These are phyloP conservation scores for Notarius lentiginosus DNA, from an alignment of 2,113 vertebrate species.

Conservation along the genomic window DNA sequence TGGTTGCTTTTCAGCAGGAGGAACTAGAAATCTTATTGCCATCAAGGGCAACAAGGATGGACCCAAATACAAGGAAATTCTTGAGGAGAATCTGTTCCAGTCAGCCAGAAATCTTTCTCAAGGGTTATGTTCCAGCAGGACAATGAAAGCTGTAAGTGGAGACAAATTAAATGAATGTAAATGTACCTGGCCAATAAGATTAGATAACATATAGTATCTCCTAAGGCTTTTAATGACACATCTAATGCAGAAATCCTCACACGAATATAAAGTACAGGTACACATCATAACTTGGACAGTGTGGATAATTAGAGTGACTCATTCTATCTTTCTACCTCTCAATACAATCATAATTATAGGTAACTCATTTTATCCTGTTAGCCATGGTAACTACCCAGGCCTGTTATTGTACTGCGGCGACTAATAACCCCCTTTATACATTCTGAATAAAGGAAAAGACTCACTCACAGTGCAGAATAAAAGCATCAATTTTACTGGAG, in stretches of 20 bases:
- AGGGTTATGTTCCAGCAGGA: background rate
- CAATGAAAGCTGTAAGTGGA: background rate
- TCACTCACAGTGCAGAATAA: slow-evolving; percentile 7
- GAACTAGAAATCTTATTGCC: background rate
- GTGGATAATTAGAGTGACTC: background rate
- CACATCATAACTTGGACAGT: background rate
- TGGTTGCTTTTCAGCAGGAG: background rate
- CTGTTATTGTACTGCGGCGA: slow-evolving; percentile 10
- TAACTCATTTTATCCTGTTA: slow-evolving; percentile 10
- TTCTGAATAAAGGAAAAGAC: slow-evolving; percentile 17
- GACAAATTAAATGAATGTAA: background rate
- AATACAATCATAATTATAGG: slow-evolving; percentile 2
- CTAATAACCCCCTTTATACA: slow-evolving; percentile 31
- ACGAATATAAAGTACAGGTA: background rate
- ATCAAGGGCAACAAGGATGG: background rate
- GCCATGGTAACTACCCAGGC: background rate
- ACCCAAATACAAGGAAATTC: background rate
- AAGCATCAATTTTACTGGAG: slow-evolving; percentile 23
- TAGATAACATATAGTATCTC: background rate
- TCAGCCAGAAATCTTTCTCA: background rate
- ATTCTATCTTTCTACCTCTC: background rate
- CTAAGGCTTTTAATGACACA: background rate
- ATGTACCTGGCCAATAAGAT: background rate
- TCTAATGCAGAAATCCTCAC: background rate
- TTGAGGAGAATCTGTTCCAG: background rate